Evolutionary conservation across 2,888 invertebrate species (phyloP), one percentile per base, ranked within the genome.

Genomic region (Chalcis sispes): DNA sequence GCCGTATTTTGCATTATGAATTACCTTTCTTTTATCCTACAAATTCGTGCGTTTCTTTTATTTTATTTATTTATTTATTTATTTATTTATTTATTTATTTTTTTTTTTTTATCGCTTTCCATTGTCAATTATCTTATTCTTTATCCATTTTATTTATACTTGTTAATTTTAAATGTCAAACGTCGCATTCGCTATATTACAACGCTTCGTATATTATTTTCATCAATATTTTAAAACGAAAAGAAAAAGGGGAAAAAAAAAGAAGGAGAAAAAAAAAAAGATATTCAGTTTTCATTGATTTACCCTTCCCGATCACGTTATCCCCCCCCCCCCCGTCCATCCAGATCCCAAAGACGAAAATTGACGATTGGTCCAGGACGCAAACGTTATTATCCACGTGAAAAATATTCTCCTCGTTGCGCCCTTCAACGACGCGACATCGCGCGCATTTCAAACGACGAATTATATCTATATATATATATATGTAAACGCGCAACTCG

Each of bases 391-490:
- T 27, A 36, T 15, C 10, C n/a, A 56, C 46, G 8, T 10, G 40
- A n/a, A n/a, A n/a, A n/a, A n/a, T n/a, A n/a, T n/a, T n/a, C n/a
- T n/a, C n/a, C n/a, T n/a, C n/a, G n/a, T n/a, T n/a, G n/a, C n/a
- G n/a, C n/a, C n/a, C n/a, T n/a, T n/a, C n/a, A n/a, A n/a, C n/a
- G n/a, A n/a, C n/a, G n/a, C n/a, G n/a, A n/a, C n/a, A n/a, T n/a
- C n/a, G n/a, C n/a, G n/a, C n/a, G n/a, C n/a, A n/a, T n/a, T n/a
- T n/a, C n/a, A n/a, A n/a, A n/a, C n/a, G n/a, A n/a, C n/a, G n/a
- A n/a, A n/a, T n/a, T 64, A 61, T 42, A 42, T 62, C 13, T 7
- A 23, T 36, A 36, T 36, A 50, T 46, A 23, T n/a, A 48, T 48
- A 20, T 50, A 46, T 27, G 36, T 36, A 4, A 10, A 4, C 36